phyloP scores from a whole-genome alignment of 37 sponge, comb jelly and placozoan genomes.

The Bolinopsis microptera region DNA sequence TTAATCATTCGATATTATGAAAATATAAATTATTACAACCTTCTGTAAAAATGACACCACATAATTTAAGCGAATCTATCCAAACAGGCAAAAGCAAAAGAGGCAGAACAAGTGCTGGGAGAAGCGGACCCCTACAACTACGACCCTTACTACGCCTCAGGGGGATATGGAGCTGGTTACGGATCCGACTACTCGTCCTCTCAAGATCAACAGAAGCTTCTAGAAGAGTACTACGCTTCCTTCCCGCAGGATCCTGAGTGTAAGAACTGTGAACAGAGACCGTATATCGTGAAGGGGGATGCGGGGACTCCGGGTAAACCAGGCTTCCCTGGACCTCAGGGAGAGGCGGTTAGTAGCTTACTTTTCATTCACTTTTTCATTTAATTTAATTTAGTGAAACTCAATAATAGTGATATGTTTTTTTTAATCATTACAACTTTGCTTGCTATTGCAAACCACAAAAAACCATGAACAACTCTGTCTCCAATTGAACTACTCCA shows the following conservation, averaged over 20 bases:
- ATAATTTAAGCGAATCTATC: too few relatives aligned
- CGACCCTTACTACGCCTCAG: neutral
- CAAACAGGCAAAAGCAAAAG: neutral
- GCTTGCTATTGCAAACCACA: neutral
- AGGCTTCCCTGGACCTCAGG: constrained; percentile 12
- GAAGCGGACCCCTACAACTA: constrained; percentile 5
- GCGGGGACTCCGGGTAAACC: neutral
- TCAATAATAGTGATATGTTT: neutral
- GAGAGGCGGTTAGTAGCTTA: neutral
- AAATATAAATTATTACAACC: too few relatives aligned
- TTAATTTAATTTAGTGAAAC: neutral
- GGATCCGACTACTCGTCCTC: neutral
- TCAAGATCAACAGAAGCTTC: neutral
- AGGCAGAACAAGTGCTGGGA: neutral
- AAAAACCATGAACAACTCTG: too few relatives aligned
- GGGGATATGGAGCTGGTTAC: neutral
- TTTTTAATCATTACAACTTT: neutral
- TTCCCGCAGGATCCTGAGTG: constrained; percentile 15
- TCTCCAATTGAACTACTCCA: too few relatives aligned
- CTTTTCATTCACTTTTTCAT: too few relatives aligned
- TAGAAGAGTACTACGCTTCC: constrained; percentile 24
- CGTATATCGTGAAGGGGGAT: constrained; percentile 26
- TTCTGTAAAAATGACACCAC: too few relatives aligned
- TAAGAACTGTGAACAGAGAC: constrained; percentile 26
- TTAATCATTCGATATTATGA: too few relatives aligned